Percentiles rank a stretch among this genome's conserved stretches.
Conservation (phyloP, 2,797 vertebrate species). For the Anas bernieri region DNA sequence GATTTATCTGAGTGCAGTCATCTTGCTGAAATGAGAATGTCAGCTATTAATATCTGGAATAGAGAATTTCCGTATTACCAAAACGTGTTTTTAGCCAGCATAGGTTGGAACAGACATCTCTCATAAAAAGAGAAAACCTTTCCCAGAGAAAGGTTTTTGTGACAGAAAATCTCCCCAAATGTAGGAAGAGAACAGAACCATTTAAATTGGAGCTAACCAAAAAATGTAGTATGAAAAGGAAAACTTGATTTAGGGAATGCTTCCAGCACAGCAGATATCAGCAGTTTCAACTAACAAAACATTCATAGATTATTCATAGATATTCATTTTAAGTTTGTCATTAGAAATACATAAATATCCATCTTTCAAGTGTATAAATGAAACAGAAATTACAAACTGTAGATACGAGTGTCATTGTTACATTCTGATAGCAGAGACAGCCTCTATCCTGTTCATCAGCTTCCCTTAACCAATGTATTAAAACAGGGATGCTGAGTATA, state of each 20-base stretch:
- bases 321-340: background rate
- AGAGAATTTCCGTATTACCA: background rate
- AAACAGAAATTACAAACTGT: background rate
- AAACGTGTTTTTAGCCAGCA: background rate
- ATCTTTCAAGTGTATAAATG: background rate
- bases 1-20: background rate
- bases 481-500: background rate
- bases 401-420: background rate
- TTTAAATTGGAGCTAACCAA: slow-evolving; percentile 6
- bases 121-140: background rate
- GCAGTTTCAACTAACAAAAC: slow-evolving; percentile 7
- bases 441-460: background rate
- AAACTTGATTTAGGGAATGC: slow-evolving; percentile 9
- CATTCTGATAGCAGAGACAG: background rate
- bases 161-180: slow-evolving; percentile 23
- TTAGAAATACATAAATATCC: background rate
- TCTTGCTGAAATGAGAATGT: background rate
- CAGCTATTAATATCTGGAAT: background rate
- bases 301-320: background rate
- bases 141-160: background rate
- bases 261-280: background rate
- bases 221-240: background rate
- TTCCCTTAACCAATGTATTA: background rate
- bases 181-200: background rate
- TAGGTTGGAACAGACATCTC: background rate